Percentiles rank a stretch among this genome's conserved stretches.
Evolutionary conservation across 2,113 vertebrate genomes (phyloP).

Genomic region (Hyaena hyaena): DNA sequence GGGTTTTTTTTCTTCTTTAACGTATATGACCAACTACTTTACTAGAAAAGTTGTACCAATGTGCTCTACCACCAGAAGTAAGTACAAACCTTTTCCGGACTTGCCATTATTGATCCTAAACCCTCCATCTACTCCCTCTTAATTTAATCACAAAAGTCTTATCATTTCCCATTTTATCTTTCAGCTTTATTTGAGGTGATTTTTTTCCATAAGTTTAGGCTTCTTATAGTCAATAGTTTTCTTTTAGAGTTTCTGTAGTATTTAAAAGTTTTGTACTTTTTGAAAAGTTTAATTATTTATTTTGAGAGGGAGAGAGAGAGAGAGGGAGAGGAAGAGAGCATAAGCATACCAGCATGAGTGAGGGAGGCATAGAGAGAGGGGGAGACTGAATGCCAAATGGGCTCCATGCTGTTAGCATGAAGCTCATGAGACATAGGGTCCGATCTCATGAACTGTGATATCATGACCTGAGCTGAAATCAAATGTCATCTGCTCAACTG

Average conservation of each 20-base stretch:
- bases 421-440: too few species aligned
- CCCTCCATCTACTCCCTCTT: background rate
- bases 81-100: background rate
- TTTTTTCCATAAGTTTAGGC: background rate
- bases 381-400: too few species aligned
- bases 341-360: too few species aligned
- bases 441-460: too few species aligned
- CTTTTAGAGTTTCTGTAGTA: background rate
- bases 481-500: background rate
- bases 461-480: too few species aligned
- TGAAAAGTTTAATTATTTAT: too few species aligned
- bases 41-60: background rate
- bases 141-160: background rate
- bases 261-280: background rate
- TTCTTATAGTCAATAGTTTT: background rate
- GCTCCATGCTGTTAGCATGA: too few species aligned
- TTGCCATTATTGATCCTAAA: background rate
- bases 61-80: rapidly evolving
- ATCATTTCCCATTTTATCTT: background rate
- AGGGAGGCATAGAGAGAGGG: too few species aligned
- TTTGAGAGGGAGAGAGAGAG: too few species aligned
- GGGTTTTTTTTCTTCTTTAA: background rate
- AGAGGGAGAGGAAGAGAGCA: too few species aligned
- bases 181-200: background rate
- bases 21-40: background rate